Base-by-base conservation (phyloP, 2,797 vertebrate genomes). In the Hemibagrus guttatus region DNA sequence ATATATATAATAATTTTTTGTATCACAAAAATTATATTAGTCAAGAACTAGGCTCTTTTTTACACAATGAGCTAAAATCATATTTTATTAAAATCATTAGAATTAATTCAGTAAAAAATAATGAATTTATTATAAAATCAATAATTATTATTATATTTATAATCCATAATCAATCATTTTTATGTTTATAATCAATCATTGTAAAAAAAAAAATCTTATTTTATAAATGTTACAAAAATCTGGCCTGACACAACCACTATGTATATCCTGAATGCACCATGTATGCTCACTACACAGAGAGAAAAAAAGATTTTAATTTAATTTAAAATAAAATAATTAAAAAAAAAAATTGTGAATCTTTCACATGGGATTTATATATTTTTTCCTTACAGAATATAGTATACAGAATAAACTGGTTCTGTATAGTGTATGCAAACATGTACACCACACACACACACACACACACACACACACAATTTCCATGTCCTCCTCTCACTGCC, bases 401-500 rank as follows among this genome's bases (percentile, higher is more conserved):
- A 28, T 31, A 78, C 12, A 58, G 59, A 19, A 79, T 6, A 58
- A 7, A 39, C 58, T 42, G 59, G 2, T 59, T 78, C 28, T 78
- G 75, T 78, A 13, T 8, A 31, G n/a, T 12, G 52, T 56, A 78
- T 12, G 28, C 52, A 78, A 56, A 35, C 12, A 52, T 58, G 31
- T 28, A 23, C 54, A 13, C 42, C 54, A 78, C 31, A 35, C 13
- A 54, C 35, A 58, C 58, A 54, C 54, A 23, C 54, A 13, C 42
- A 69, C 63, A 81, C 75, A 71, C 76, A 80, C 23, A 85, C 49
- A 74, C 54, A 80, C 52, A 80, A 56, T 72, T 16, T 72, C 52
- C 85, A 79, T 58, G 49, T 79, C 35, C 35, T 66, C 21, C 78
- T n/a, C 56, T 61, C n/a, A 12, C 59, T 56, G 59, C 78, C 46